Evolutionary conservation across 2,888 invertebrate genomes (phyloP), one percentile per base, ranked within the genome.

Genomic region (Sepiola atlantica): DNA sequence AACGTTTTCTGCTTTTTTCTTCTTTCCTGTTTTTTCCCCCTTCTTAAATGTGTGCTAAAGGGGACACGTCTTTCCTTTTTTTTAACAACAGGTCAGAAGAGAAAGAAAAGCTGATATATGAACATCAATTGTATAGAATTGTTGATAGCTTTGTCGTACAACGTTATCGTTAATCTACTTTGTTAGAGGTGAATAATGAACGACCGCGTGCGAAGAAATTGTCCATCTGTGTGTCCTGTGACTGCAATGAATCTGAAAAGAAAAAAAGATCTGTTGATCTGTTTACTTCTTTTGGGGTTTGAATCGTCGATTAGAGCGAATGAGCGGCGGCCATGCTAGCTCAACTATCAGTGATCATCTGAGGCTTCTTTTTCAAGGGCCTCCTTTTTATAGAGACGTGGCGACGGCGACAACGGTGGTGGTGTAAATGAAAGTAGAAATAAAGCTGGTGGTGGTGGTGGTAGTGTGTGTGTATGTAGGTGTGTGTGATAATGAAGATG

Each of bases 261-360:
- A n/a, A n/a, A n/a, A n/a, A n/a, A n/a, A n/a, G n/a, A n/a, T n/a
- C 14, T 77, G 77, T n/a, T 77, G 57, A 20, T 57, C 24, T 57
- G 6, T 28, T 8, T 61, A n/a, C n/a, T 61, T 61, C 28, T 20
- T 61, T 28, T n/a, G n/a, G 3, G 3, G n/a, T n/a, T 21, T 77
- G 77, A n/a, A n/a, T 77, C n/a, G 77, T 77, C 8, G 28, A 28
- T 77, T 32, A 6, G 77, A 77, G 77, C 77, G 77, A 32, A 77
- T n/a, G 77, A n/a, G 77, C 77, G n/a, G 77, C n/a, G 32, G 77
- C 77, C 77, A 77, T n/a, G n/a, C 77, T 77, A n/a, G 77, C 77
- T 77, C 77, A 77, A 32, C n/a, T n/a, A 77, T 14, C 77, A n/a
- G n/a, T 77, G 77, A 32, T 77, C 77, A 77, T 77, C 16, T 77